These are phyloP conservation scores for Halcyon malimbica DNA, from an alignment of 2,113 vertebrate species.

Conservation along the genomic window DNA sequence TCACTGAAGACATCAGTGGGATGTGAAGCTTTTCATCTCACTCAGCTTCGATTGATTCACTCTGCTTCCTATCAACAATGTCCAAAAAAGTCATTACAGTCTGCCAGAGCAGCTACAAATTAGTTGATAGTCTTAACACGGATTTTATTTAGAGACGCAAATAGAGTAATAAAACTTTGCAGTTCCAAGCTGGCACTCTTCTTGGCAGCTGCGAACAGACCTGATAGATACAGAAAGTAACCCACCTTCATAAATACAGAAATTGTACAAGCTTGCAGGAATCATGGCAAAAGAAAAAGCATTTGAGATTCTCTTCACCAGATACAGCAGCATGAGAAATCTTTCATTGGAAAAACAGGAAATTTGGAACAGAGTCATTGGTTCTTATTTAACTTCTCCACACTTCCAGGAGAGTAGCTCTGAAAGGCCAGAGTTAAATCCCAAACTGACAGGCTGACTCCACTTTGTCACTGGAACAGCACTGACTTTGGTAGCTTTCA, in stretches of 20 bases:
- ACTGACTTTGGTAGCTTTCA: neutral
- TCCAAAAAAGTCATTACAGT: neutral
- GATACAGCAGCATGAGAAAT: neutral
- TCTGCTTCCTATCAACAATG: neutral
- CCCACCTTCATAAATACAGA: neutral
- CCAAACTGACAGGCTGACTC: neutral
- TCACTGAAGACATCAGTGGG: neutral
- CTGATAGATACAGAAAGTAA: neutral
- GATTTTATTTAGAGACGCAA: neutral
- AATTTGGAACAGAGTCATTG: neutral
- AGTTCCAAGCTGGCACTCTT: neutral
- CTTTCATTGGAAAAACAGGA: neutral
- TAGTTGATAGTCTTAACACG: neutral
- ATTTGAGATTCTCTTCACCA: neutral
- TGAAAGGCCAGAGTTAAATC: neutral
- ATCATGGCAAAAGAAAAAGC: neutral
- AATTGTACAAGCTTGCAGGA: neutral
- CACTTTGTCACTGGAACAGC: neutral
- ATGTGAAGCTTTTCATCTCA: neutral
- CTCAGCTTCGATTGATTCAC: neutral
- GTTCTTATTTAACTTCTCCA: conserved; percentile 12
- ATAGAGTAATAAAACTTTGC: neutral
- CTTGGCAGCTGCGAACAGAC: neutral
- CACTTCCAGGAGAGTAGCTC: neutral
- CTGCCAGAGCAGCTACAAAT: conserved; percentile 25